Base-by-base conservation (phyloP, 2,888 invertebrate genomes). In the Notocelia uddmanniana region DNA sequence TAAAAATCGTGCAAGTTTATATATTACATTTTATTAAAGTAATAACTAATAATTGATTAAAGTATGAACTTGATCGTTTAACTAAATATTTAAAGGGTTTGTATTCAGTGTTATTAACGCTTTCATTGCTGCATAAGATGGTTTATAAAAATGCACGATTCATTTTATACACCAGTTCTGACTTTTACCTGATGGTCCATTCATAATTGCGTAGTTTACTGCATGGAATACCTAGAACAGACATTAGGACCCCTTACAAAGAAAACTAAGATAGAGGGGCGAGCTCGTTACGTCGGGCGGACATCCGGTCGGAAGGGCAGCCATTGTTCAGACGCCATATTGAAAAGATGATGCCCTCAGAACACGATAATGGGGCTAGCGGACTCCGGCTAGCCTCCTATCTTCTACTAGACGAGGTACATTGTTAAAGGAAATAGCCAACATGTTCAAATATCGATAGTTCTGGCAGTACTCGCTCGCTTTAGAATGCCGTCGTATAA, bases 341-440 rank as follows among this genome's bases (percentile, higher is more conserved):
- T 92, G 90, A 89, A 90, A 90, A 91, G 89, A 89, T 89, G 90
- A 89, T 86, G 89, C 85, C 84, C 82, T 78, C 79, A 84, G 85
- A 82, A 77, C 82, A 80, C 84, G 84, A 88, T 89, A 90, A 91
- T 89, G 82, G 85, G 76, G 74, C 77, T 58, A 34, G 68, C 73
- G 62, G 60, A 63, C 68, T 57, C 68, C 50, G 63, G 58, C 72
- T 68, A 55, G 62, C 58, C 60, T 69, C 63, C 68, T 69, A 69
- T 68, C 72, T 62, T 48, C 72, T 54, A 37, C 67, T n/a, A 55
- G 68, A 62, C 67, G 37, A 31, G 67, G 48, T 67, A 72, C 72
- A 74, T 68, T 66, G 81, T 79, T 77, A 75, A 75, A 81, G 81
- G 83, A 82, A 82, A 83, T 85, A 81, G 83, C 80, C 80, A 74